phyloP scores from a whole-genome alignment of 2,113 vertebrate species.

The Anseranas semipalmata region DNA sequence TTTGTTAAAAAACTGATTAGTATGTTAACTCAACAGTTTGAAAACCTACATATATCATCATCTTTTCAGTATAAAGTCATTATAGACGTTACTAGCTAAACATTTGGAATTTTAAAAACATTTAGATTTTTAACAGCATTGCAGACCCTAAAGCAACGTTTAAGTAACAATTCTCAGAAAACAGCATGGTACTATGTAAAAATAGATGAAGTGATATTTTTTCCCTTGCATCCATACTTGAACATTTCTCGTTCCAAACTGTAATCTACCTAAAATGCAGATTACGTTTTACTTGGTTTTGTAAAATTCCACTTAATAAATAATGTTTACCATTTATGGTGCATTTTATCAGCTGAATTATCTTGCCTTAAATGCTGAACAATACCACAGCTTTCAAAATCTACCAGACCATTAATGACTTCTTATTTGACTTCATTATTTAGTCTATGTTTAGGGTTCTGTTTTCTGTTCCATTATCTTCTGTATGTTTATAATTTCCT shows the following conservation, averaged over 20 bases:
- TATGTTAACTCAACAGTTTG: neutral
- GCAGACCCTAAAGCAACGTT: neutral
- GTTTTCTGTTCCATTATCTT: neutral
- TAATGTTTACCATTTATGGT: neutral
- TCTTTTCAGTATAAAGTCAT: neutral
- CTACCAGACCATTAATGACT: neutral
- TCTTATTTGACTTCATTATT: neutral
- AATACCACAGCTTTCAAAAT: neutral
- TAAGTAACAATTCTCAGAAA: neutral
- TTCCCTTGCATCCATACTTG: neutral
- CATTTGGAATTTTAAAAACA: neutral
- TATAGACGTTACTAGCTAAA: neutral
- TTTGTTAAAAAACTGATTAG: neutral
- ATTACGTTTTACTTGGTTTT: neutral
- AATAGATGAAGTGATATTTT: neutral
- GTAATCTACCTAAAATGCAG: neutral
- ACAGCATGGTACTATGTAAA: neutral
- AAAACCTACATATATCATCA: neutral
- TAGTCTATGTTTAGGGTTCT: neutral
- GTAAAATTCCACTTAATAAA: neutral
- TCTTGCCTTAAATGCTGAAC: neutral
- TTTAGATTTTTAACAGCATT: neutral
- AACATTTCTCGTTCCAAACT: neutral
- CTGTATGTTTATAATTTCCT: neutral
- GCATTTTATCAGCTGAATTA: neutral